Conservation (phyloP, 2,888 invertebrate species). For the Drosophila meridionalis region DNA sequence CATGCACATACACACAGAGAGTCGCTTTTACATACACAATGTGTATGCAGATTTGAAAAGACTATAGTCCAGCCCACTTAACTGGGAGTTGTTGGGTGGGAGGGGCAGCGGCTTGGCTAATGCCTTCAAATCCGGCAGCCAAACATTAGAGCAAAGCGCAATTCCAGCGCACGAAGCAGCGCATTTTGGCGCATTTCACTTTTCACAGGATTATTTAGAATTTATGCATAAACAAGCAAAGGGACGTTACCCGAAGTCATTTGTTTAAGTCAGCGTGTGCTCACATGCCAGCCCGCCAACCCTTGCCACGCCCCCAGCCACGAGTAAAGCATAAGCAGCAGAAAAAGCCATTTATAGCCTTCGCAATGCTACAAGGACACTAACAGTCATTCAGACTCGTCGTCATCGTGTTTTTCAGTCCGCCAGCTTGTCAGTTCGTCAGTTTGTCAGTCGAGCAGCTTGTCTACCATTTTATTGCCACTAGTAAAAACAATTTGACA, state of each 20-base stretch:
- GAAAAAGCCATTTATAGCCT: conserved; percentile 72
- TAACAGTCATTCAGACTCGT: conserved; percentile 34
- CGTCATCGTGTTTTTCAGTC: conserved; percentile 5
- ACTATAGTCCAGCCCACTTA: conserved; percentile 50
- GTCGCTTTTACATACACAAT: conserved; percentile 5
- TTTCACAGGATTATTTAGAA: conserved; percentile 79
- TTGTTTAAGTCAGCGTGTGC: conserved; percentile 74
- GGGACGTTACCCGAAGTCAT: conserved; percentile 79
- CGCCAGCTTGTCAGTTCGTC: conserved; percentile 17
- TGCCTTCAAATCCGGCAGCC: conserved; percentile 60
- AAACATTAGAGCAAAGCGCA: conserved; percentile 66
- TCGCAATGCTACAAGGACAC: conserved; percentile 53
- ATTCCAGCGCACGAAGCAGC: conserved; percentile 47
- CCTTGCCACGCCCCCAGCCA: conserved; percentile 48
- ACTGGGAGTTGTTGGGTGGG: conserved; percentile 4
- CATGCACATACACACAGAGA: not conserved
- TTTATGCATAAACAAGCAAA: conserved; percentile 81
- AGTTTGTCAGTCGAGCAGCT: conserved; percentile 33
- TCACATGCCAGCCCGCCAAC: conserved; percentile 39
- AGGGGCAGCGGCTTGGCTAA: conserved; percentile 33
- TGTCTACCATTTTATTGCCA: conserved; percentile 74
- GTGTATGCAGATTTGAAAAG: conserved; percentile 17
- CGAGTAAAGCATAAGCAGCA: conserved; percentile 26
- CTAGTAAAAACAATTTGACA: conserved; percentile 72
- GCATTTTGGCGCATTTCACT: conserved; percentile 79